Evolutionary conservation across 2,888 invertebrate species (phyloP).

Genomic region (Pollenia labialis): DNA sequence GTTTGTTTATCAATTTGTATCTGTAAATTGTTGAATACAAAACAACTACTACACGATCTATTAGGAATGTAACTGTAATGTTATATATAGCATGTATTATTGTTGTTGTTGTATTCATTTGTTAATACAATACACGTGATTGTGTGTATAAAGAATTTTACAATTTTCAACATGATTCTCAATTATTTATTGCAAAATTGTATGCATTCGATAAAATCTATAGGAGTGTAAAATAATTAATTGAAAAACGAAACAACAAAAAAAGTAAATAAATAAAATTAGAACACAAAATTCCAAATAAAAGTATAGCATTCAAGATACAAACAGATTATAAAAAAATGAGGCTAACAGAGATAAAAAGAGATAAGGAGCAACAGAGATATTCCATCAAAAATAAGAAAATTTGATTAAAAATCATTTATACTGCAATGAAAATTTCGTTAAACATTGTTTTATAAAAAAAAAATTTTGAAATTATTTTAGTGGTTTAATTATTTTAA

Average conservation of each 20-base stretch:
- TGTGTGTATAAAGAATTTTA: conserved; percentile 53
- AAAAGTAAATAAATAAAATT: conserved; percentile 31
- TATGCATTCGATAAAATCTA: conserved; percentile 7
- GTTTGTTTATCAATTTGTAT: conserved; percentile 43
- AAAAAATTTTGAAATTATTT: too few species aligned
- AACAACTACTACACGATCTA: conserved; percentile 6
- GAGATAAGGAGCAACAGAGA: background rate
- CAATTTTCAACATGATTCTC: conserved; percentile 59
- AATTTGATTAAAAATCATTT: too few species aligned
- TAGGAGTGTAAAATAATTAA: conserved; percentile 61
- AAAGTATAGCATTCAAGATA: conserved; percentile 30
- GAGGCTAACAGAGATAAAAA: background rate
- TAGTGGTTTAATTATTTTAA: too few species aligned
- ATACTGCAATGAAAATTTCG: too few species aligned
- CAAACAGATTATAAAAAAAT: background rate
- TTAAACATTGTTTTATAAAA: too few species aligned
- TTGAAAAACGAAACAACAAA: conserved; percentile 25
- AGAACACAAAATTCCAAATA: conserved; percentile 47
- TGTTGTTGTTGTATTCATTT: conserved; percentile 22
- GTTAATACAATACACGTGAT: conserved; percentile 57
- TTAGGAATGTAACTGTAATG: conserved; percentile 31
- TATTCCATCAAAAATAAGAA: background rate
- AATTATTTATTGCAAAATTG: conserved; percentile 68
- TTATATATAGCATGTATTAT: background rate
- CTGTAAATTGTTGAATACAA: background rate